Evolutionary conservation across 2,113 vertebrate species (phyloP).

Genomic region (Heterochromis multidens): DNA sequence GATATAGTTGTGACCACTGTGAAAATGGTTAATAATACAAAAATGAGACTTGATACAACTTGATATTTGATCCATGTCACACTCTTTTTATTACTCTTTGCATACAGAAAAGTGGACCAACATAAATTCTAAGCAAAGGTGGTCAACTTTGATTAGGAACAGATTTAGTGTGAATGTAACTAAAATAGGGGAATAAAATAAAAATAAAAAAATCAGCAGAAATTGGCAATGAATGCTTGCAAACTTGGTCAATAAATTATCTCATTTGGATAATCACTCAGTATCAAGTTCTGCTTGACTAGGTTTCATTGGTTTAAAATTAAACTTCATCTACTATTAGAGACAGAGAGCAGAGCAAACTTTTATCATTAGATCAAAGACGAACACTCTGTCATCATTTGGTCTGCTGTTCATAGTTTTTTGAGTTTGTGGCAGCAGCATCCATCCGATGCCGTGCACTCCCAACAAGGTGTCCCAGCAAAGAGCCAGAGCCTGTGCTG

Average conservation of each 20-base stretch:
- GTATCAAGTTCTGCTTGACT: background rate
- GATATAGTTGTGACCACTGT: background rate
- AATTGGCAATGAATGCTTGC: background rate
- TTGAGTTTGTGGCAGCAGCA: slow-evolving; percentile 33
- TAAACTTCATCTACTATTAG: background rate
- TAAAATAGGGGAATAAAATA: background rate
- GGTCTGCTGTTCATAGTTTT: slow-evolving; percentile 57
- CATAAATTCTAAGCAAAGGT: background rate
- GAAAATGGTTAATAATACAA: background rate
- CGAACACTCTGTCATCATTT: slow-evolving; percentile 32
- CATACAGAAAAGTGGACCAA: background rate
- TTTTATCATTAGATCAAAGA: slow-evolving; percentile 47
- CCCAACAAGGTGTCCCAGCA: slow-evolving; percentile 73
- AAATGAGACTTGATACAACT: background rate
- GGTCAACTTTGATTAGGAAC: background rate
- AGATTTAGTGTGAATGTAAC: background rate
- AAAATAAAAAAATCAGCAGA: background rate
- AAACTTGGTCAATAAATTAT: background rate
- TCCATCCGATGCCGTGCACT: slow-evolving; percentile 54
- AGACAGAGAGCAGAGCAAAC: slow-evolving; percentile 16
- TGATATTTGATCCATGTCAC: background rate
- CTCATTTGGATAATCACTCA: background rate
- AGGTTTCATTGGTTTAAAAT: slow-evolving; percentile 23
- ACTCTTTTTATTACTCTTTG: background rate
- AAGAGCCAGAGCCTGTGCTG: slow-evolving; percentile 75